phyloP scores from a whole-genome alignment of 2,113 vertebrate genomes.

The Pelodiscus sinensis region DNA sequence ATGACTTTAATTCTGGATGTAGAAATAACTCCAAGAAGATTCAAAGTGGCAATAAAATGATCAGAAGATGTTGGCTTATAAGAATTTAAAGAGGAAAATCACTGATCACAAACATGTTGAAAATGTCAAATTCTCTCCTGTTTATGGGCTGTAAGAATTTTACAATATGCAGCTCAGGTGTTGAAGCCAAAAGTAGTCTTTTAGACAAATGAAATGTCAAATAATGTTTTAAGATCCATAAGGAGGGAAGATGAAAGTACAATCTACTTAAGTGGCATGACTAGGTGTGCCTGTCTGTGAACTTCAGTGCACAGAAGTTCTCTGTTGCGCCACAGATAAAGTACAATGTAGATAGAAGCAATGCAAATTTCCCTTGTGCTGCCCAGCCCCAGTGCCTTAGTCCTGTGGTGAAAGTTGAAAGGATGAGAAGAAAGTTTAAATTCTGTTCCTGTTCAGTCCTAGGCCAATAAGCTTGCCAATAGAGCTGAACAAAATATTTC shows the following conservation, averaged over 20 bases:
- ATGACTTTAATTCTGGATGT: constrained; percentile 52
- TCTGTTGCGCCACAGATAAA: background rate
- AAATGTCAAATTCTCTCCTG: constrained; percentile 31
- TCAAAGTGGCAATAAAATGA: constrained; percentile 35
- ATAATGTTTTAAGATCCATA: constrained; percentile 23
- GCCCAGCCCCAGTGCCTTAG: fast-evolving
- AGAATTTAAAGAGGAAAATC: constrained; percentile 1
- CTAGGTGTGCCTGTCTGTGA: background rate
- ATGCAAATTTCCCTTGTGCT: background rate
- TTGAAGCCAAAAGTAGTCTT: constrained; percentile 15
- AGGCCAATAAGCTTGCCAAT: background rate
- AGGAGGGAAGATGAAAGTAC: background rate
- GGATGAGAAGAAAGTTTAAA: background rate
- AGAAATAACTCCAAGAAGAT: constrained; percentile 53
- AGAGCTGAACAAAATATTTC: background rate
- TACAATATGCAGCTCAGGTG: constrained; percentile 32
- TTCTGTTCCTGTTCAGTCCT: background rate
- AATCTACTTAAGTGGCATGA: constrained; percentile 40
- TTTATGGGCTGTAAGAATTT: constrained; percentile 9
- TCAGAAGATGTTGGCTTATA: constrained; percentile 26
- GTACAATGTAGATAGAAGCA: background rate
- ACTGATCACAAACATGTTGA: background rate
- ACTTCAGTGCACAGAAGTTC: background rate
- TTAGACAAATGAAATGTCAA: constrained; percentile 24
- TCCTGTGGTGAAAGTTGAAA: background rate